These are phyloP conservation scores for Eledona agricola DNA, from an alignment of 2,888 invertebrate genomes.

Conservation along the genomic window DNA sequence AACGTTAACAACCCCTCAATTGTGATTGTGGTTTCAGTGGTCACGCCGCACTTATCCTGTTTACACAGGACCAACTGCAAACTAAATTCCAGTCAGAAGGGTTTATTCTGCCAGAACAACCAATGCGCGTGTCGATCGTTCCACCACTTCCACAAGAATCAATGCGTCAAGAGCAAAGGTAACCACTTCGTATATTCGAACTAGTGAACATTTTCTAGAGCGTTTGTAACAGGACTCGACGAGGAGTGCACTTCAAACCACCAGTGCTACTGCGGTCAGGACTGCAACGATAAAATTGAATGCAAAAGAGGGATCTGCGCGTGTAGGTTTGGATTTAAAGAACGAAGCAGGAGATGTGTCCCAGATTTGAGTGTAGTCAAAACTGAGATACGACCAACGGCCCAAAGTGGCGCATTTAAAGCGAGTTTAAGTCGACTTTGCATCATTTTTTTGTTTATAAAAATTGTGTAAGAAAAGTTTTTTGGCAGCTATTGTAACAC, in stretches of 20 bases:
- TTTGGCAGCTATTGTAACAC: no score
- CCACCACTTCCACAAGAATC: constrained; percentile 52
- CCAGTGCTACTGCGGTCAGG: constrained; percentile 56
- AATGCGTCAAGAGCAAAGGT: constrained; percentile 56
- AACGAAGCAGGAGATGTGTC: constrained; percentile 47
- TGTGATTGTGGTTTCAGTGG: constrained; percentile 41
- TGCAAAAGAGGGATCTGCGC: constrained; percentile 52
- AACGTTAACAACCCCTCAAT: not conserved
- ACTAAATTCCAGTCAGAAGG: constrained; percentile 46
- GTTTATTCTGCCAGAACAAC: constrained; percentile 50
- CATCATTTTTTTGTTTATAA: no score
- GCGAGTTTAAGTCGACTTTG: no score
- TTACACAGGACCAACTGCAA: constrained; percentile 48
- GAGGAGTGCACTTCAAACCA: constrained; percentile 52
- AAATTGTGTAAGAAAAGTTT: no score
- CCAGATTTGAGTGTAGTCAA: constrained; percentile 4
- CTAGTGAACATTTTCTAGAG: constrained; percentile 10
- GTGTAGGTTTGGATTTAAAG: constrained; percentile 50
- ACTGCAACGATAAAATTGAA: constrained; percentile 53
- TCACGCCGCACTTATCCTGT: constrained; percentile 35
- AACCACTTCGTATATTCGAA: constrained; percentile 6
- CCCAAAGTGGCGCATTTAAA: no score
- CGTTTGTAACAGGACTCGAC: constrained; percentile 48
- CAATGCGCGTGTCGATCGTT: constrained; percentile 53
- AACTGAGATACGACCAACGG: no score